Evolutionary conservation across 2,113 vertebrate genomes (phyloP).

Genomic region (Bettongia penicillata): DNA sequence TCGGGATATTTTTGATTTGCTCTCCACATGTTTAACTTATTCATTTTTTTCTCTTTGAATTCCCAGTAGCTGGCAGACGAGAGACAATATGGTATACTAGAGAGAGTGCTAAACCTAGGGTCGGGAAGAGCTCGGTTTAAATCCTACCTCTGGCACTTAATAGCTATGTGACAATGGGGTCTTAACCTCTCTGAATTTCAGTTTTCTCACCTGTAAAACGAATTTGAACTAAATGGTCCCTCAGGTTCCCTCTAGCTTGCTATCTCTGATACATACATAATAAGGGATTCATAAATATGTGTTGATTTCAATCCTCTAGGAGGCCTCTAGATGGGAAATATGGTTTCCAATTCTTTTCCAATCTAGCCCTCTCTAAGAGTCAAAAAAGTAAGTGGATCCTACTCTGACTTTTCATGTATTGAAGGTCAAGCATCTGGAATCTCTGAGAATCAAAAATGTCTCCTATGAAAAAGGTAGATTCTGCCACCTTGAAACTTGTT

Average conservation of each 20-base stretch:
- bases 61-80: neutral
- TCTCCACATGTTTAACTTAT: constrained; percentile 45
- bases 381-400: constrained; percentile 18
- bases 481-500: constrained; percentile 14
- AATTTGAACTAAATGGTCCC: neutral
- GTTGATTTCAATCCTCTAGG: neutral
- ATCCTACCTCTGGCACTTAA: too few relatives aligned
- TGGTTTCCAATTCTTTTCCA: constrained; percentile 35
- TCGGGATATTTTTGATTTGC: constrained; percentile 22
- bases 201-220: neutral
- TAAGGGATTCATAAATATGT: neutral
- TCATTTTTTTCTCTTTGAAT: constrained; percentile 22
- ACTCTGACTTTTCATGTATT: constrained; percentile 37
- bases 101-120: too few relatives aligned
- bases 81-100: neutral
- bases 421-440: neutral
- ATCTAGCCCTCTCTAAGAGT: constrained; percentile 25
- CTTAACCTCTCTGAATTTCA: neutral
- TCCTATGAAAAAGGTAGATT: constrained; percentile 15
- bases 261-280: neutral
- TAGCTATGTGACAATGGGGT: too few relatives aligned
- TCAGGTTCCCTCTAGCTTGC: too few relatives aligned
- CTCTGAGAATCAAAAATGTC: constrained; percentile 26
- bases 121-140: too few relatives aligned
- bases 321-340: constrained; percentile 25